Base-by-base conservation (phyloP, 2,113 vertebrate genomes). In the Polypterus bichir region DNA sequence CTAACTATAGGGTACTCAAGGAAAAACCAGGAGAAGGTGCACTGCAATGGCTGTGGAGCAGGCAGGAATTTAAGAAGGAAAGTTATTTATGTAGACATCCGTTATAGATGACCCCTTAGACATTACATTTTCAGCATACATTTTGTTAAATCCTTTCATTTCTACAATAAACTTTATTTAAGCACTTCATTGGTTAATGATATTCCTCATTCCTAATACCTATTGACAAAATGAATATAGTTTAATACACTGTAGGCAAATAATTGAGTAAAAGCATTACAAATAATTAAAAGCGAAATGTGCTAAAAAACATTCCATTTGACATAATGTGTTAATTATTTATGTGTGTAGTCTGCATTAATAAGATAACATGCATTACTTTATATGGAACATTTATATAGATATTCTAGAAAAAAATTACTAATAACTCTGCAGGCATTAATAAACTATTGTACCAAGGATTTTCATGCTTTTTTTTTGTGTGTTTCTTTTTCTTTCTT, bases 401-500 rank as follows among this genome's bases (percentile, higher is more conserved):
- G 71, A 75, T 69, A 78, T 73, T 72, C 57, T 70, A 78, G 77
- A 81, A 83, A 75, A 82, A 81, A 75, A 87, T 84, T 84, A 81
- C 27, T 27, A 27, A 83, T 84, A 86, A 83, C 70, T 91, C 89
- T 90, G 90, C 93, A 97, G 91, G 91, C 93, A 94, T 92, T 93
- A 94, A 87, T 89, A 84, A 75, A 84, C 88, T 79, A 86, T 89
- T 82, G 93, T 91, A 90, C 87, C 89, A 92, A 93, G 83, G 83
- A 82, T 88, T 92, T 88, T 97, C 93, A 97, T 97, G 94, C 94
- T 89, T 89, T 88, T 27, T 27, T 27, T 80, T 86, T 89, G 89
- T 88, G 88, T 89, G 92, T 81, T 90, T 88, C 82, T 87, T 78
- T 86, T 74, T 82, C 87, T 76, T 81, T 76, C 27, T 65, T 61